These are phyloP conservation scores for Hippopotamyrus pictus DNA, from an alignment of 2,797 vertebrate genomes.

Conservation along the genomic window DNA sequence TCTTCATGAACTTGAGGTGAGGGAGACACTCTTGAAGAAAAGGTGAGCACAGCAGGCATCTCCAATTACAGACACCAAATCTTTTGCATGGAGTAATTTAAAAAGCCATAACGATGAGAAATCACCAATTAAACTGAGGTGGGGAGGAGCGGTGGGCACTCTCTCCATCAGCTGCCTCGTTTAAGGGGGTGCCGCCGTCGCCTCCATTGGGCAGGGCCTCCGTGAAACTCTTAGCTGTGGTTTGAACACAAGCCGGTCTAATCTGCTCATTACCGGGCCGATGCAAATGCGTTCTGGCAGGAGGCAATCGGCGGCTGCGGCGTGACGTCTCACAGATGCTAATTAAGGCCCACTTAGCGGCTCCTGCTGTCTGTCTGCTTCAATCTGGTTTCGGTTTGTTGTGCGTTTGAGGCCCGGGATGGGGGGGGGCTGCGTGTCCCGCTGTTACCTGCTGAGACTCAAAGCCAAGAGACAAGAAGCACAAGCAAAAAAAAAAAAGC, in stretches of 20 bases:
- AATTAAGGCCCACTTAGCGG: constrained; percentile 54
- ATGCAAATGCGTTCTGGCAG: constrained; percentile 50
- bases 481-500: background rate
- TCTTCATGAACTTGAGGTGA: background rate
- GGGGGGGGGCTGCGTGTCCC: background rate
- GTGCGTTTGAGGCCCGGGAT: constrained; percentile 16
- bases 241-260: constrained; percentile 21
- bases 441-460: background rate
- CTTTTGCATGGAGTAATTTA: constrained; percentile 15
- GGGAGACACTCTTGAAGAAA: background rate
- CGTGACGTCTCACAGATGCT: constrained; percentile 39
- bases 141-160: background rate
- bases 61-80: background rate
- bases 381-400: constrained; percentile 40
- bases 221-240: constrained; percentile 13
- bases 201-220: background rate
- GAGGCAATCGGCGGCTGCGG: constrained; percentile 40
- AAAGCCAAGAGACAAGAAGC: background rate
- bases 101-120: constrained; percentile 24
- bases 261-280: constrained; percentile 51
- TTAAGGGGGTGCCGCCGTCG: background rate
- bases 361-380: constrained; percentile 51
- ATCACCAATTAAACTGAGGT: constrained; percentile 25
- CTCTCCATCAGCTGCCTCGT: constrained; percentile 9
- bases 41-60: constrained; percentile 14